Conservation (phyloP, 2,113 vertebrate species). For the Tyrannus savana region DNA sequence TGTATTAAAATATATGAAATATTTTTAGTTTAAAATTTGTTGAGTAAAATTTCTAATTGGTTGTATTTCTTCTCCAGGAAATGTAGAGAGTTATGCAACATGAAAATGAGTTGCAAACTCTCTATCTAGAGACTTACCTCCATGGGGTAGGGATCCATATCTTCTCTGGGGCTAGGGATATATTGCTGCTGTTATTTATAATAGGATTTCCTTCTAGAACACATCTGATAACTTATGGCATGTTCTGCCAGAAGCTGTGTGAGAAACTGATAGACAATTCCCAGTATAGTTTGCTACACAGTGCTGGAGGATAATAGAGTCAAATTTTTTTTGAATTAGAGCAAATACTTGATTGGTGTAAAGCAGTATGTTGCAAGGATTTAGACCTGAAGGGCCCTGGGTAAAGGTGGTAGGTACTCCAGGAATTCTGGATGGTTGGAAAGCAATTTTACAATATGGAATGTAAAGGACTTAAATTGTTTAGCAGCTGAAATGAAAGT, state of each 20-base stretch:
- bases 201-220: not conserved
- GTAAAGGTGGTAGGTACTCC: not conserved
- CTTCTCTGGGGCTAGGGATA: not conserved
- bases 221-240: not conserved
- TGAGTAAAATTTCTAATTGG: not conserved
- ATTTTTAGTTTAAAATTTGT: not conserved
- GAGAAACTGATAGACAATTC: not conserved
- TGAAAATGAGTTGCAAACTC: not conserved
- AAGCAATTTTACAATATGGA: not conserved
- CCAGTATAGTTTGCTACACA: not conserved
- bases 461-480: not conserved
- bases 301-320: not conserved
- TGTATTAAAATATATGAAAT: not conserved
- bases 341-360: not conserved
- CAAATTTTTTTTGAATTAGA: not conserved
- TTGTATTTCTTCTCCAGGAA: not conserved
- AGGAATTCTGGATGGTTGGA: not conserved
- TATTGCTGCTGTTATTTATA: not conserved
- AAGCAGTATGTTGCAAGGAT: not conserved
- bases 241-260: not conserved
- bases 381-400: not conserved
- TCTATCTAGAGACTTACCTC: not conserved
- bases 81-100: not conserved
- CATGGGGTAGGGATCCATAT: not conserved
- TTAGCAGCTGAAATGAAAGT: not conserved